A percentile compares a stretch with the other conserved stretches of the same genome.
These are phyloP conservation scores for Danionella dracula DNA, from an alignment of 2,797 vertebrate species.

Conservation along the genomic window DNA sequence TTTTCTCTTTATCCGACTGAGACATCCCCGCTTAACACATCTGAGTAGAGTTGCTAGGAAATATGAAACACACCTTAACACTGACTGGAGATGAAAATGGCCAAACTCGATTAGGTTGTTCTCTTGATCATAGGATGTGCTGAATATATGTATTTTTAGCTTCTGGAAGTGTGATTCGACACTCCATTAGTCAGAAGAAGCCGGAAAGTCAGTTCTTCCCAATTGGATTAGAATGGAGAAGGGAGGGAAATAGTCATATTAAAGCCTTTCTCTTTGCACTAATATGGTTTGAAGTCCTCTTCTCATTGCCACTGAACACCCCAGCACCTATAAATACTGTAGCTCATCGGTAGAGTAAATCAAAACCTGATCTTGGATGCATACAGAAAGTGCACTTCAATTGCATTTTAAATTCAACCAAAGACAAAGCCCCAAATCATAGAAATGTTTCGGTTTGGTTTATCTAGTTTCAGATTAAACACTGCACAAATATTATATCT, in stretches of 20 bases:
- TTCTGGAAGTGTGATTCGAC: constrained; percentile 55
- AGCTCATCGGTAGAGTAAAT: constrained; percentile 8
- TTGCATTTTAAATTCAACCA: neutral
- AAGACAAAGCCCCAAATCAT: no score
- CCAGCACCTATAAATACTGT: constrained; percentile 34
- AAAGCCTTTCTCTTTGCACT: constrained; percentile 32
- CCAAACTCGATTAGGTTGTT: constrained; percentile 53
- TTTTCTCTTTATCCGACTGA: no score
- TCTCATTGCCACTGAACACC: constrained; percentile 15
- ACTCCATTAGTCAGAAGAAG: constrained; percentile 51
- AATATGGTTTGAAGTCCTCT: constrained; percentile 28
- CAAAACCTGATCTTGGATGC: neutral
- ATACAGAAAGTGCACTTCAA: neutral
- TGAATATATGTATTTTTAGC: constrained; percentile 58
- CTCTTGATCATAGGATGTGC: constrained; percentile 35
- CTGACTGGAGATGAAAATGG: constrained; percentile 30
- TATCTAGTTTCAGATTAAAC: no score
- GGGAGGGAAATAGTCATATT: constrained; percentile 45
- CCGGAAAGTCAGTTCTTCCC: constrained; percentile 48
- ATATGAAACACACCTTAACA: constrained; percentile 3
- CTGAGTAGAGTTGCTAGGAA: neutral
- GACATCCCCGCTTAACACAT: no score
- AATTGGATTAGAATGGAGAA: constrained; percentile 59
- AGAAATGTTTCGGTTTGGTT: no score
- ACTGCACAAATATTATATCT: no score